Evolutionary conservation across 2,797 vertebrate species (phyloP).

Genomic region (Chaetodon trifasciatus): DNA sequence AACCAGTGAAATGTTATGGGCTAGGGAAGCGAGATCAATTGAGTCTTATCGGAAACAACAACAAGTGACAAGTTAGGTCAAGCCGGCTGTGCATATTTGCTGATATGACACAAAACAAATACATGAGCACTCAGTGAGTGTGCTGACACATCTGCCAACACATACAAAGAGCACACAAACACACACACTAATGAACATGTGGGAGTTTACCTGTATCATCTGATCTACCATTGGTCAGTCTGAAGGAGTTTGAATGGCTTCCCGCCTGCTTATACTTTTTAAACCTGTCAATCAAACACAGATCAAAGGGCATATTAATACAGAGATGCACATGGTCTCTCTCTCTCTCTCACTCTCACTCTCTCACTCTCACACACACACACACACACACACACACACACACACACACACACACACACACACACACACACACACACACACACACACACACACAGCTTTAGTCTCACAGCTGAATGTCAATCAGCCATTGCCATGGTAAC

Average conservation of each 20-base stretch:
- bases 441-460: slow-evolving; percentile 14
- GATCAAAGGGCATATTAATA: slow-evolving; percentile 50
- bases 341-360: too few species aligned
- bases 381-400: slow-evolving; percentile 7
- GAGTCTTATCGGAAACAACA: slow-evolving; percentile 48
- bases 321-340: neutral
- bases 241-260: slow-evolving; percentile 97
- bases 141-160: slow-evolving; percentile 10
- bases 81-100: slow-evolving; percentile 37
- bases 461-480: slow-evolving; percentile 53
- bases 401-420: neutral
- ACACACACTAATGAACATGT: neutral
- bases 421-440: neutral
- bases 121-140: neutral
- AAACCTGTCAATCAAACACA: slow-evolving; percentile 88
- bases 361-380: neutral
- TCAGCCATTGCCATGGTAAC: slow-evolving; percentile 64
- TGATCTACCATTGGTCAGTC: slow-evolving; percentile 93
- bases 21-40: slow-evolving; percentile 55
- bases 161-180: slow-evolving; percentile 5
- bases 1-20: slow-evolving; percentile 59
- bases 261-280: slow-evolving; percentile 99
- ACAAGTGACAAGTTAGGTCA: slow-evolving; percentile 46
- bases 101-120: slow-evolving; percentile 36
- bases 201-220: slow-evolving; percentile 92